Percentiles rank a stretch among this genome's conserved stretches.
Evolutionary conservation across 1,140 invertebrate genomes (phyloP).

Genomic region (Periplaneta americana): DNA sequence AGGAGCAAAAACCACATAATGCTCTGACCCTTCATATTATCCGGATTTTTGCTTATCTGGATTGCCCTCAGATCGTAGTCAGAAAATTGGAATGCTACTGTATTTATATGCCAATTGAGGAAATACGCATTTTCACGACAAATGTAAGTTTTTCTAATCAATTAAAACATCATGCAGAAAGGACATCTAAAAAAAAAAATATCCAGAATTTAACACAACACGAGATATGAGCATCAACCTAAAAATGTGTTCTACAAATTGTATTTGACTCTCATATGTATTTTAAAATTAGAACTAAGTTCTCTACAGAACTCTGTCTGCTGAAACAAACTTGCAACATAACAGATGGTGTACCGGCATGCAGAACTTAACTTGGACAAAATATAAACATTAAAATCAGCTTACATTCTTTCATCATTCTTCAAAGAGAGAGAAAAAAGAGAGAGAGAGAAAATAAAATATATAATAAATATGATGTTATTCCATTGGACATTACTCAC

Average conservation of each 20-base stretch:
- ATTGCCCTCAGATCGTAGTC: too few species aligned
- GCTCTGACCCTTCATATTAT: too few species aligned
- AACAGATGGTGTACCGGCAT: not conserved
- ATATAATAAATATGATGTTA: not conserved
- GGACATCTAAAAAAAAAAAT: too few species aligned
- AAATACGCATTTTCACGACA: too few species aligned
- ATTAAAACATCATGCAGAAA: too few species aligned
- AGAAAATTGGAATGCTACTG: too few species aligned
- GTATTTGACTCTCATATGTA: not conserved
- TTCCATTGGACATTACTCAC: not conserved
- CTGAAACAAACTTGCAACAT: not conserved
- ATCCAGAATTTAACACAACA: too few species aligned
- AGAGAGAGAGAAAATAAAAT: not conserved
- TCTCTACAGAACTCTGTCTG: not conserved
- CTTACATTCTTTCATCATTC: not conserved
- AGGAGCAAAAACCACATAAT: too few species aligned
- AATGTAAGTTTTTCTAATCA: too few species aligned
- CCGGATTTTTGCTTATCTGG: too few species aligned
- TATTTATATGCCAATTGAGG: too few species aligned
- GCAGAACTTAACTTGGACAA: not conserved
- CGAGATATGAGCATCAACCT: not conserved
- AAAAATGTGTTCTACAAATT: not conserved
- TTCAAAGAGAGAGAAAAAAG: not conserved
- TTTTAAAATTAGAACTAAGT: too few species aligned
- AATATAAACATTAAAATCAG: not conserved